Evolutionary conservation across 2,113 vertebrate species (phyloP), one percentile per base, ranked within the genome.

Genomic region (Hystrix brachyura): DNA sequence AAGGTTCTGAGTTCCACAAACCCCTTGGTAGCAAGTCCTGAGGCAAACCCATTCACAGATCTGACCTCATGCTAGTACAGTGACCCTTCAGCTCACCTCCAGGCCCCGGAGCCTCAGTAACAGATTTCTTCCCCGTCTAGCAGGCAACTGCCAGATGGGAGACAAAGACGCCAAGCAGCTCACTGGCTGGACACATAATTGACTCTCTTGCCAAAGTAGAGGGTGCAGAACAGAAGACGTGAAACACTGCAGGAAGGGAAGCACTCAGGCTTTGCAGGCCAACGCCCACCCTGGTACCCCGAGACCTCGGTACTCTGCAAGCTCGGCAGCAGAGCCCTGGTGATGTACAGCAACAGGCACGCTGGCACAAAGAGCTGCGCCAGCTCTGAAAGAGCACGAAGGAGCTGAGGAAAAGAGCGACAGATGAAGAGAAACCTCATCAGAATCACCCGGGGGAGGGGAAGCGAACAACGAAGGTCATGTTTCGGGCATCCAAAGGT

Each of bases 291-390:
- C 60, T 15, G 6, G 74, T 29, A 29, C 14, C 46, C n/a, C 25
- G 46, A 43, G 3, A 51, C 25, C 7, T 7, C 29, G 3, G 27
- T 12, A 23, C 48, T 64, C 71, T 57, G 12, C 7, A 48, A 43
- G 38, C 60, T 15, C 71, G 32, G n/a, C 25, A 11, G 48, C 0
- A 7, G 38, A 7, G 1, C 29, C 34, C 0, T 0, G 27, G 9
- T 3, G 23, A 38, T 1, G 32, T 7, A 59, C 19, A 78, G 9
- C 15, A 53, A 53, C 5, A 17, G 34, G 65, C 27, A 15, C 0
- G 1, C 59, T n/a, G 62, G 14, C 32, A 21, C 0, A 4, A 7
- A 43, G 3, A 3, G 10, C n/a, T 43, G 48, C 27, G 27, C 19
- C 0, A 3, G 2, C 4, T 23, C 51, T 34, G 3, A 81, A 34